Evolutionary conservation across 2,113 vertebrate genomes (phyloP), one percentile per base, ranked within the genome.

Genomic region (Sclerurus mexicanus): DNA sequence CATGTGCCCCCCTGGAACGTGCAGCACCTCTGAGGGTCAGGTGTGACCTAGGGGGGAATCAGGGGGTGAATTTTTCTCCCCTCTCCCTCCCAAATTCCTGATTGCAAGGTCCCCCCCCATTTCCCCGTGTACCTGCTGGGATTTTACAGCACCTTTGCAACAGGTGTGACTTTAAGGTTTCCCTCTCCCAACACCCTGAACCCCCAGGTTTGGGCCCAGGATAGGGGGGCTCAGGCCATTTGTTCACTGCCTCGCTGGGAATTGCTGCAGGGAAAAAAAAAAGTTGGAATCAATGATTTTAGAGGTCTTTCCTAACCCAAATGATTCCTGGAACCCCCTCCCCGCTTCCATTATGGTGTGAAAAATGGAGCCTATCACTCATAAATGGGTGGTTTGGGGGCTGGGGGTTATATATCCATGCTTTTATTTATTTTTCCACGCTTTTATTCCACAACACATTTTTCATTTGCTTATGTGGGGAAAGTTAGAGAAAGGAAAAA

Each of bases 1-100:
- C 0, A 0, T 7, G 52, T 16, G 24, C 13, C 5, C 30, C 27
- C 55, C 9, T 15, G 4, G 33, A 11, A 28, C 27, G 33, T 19
- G 5, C 69, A 62, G 50, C 50, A 47, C 5, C n/a, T 18, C 53
- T 11, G 2, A 3, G 56, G 58, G 4, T 19, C 44, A 18, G 47
- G 31, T 15, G 18, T 39, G 68, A 23, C 21, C 46, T 35, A 13
- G n/a, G 22, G 18, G 25, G 23, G 7, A 1, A 2, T 4, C 10
- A 39, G 16, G 47, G 46, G 12, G 4, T 7, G 31, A 50, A 10
- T 59, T 69, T 62, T 83, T 5, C 6, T 71, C 21, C n/a, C 4
- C 12, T 7, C 31, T 84, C 25, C 22, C 4, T 68, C 55, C 44
- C 35, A 33, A 8, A 71, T 21, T 73, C 25, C 28, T 0, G 4